Percentiles rank a stretch among this genome's conserved stretches.
Evolutionary conservation across 2,113 vertebrate species (phyloP).

Genomic region (Formicarius rufipectus): DNA sequence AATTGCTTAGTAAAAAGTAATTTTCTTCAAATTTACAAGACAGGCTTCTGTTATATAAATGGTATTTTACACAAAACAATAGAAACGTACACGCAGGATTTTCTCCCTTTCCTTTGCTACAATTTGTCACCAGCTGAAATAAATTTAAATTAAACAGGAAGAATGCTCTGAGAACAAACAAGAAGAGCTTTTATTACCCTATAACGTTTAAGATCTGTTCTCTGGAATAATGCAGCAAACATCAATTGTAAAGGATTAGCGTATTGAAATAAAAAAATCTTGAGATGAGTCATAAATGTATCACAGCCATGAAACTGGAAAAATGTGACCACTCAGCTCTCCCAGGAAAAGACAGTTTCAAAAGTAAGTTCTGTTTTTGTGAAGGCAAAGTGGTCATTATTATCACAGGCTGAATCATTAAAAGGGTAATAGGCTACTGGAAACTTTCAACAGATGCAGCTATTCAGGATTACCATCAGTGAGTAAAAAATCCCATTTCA

Average conservation of each 20-base stretch:
- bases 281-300: not conserved
- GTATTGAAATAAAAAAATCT: not conserved
- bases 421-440: not conserved
- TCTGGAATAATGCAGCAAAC: not conserved
- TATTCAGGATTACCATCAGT: not conserved
- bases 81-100: not conserved
- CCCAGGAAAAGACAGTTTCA: not conserved
- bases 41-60: not conserved
- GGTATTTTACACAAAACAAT: not conserved
- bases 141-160: not conserved
- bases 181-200: not conserved
- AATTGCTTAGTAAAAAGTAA: not conserved
- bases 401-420: not conserved
- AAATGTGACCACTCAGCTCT: not conserved
- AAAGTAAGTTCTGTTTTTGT: not conserved
- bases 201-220: not conserved
- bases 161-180: not conserved
- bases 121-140: not conserved
- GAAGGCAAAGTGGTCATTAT: not conserved
- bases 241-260: not conserved
- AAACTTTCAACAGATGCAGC: not conserved
- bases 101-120: not conserved
- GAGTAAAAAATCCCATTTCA: not conserved
- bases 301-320: not conserved
- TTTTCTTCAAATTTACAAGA: not conserved